phyloP scores from a whole-genome alignment of 2,113 vertebrate genomes.

The Otolemur garnettii region DNA sequence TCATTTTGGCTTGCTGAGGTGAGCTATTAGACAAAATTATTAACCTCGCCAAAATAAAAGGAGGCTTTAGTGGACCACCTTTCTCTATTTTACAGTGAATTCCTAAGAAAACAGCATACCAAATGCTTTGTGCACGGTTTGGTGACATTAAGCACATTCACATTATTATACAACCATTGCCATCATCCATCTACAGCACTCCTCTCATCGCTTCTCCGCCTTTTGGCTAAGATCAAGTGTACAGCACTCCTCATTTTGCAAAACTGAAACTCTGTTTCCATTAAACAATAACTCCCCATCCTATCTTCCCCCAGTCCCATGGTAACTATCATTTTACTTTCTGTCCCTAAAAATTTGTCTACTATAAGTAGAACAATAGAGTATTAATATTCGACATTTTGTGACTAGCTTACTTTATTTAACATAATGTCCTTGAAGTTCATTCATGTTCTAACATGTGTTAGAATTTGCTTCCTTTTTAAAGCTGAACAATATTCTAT shows the following conservation, averaged over 20 bases:
- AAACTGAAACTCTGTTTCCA: not conserved
- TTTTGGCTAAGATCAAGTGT: too few relatives aligned
- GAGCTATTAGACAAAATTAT: not conserved
- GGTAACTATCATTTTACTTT: not conserved
- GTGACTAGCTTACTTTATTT: not conserved
- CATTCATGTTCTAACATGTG: not conserved
- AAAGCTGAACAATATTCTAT: not conserved
- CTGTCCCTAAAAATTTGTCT: not conserved
- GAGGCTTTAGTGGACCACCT: not conserved
- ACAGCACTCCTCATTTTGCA: not conserved
- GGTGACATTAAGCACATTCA: not conserved
- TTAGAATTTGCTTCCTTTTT: not conserved
- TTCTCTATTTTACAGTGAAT: constrained; percentile 65
- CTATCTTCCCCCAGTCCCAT: not conserved
- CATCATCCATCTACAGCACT: not conserved
- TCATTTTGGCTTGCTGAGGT: constrained; percentile 55
- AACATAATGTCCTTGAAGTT: constrained; percentile 13
- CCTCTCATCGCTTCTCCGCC: not conserved
- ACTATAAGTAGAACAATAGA: not conserved
- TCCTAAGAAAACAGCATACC: not conserved
- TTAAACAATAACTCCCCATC: not conserved
- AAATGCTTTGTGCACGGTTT: not conserved
- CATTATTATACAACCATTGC: not conserved
- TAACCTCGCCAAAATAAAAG: constrained; percentile 47
- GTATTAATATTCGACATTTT: not conserved